These are phyloP conservation scores for Oncorhynchus masou DNA, from an alignment of 2,113 vertebrate species.

Conservation along the genomic window DNA sequence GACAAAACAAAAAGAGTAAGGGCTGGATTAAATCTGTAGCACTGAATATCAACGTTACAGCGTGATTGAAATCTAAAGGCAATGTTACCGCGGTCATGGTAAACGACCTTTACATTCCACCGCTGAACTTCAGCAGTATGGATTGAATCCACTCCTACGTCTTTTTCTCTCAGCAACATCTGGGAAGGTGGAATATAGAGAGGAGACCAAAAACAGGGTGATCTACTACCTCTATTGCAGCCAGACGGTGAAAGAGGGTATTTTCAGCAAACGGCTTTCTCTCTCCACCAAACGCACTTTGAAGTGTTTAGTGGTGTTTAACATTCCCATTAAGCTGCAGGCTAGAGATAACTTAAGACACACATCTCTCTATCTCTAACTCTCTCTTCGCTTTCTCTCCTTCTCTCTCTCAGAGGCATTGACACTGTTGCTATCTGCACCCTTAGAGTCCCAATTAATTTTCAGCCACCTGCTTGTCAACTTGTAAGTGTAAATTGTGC, in stretches of 20 bases:
- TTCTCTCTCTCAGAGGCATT: slow-evolving; percentile 28
- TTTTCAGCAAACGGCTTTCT: slow-evolving; percentile 23
- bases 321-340: slow-evolving; percentile 55
- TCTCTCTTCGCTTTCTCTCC: slow-evolving; percentile 34
- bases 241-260: slow-evolving; percentile 41
- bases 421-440: slow-evolving; percentile 57
- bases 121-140: no score
- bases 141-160: neutral
- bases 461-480: slow-evolving; percentile 57
- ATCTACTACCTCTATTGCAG: slow-evolving; percentile 11
- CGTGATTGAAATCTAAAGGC: no score
- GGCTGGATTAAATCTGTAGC: neutral
- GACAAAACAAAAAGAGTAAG: no score
- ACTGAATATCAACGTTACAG: no score
- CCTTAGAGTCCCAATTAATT: slow-evolving; percentile 65
- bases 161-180: slow-evolving; percentile 15
- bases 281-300: slow-evolving; percentile 40
- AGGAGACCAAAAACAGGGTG: neutral
- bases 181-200: neutral
- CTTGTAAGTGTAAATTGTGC: slow-evolving; percentile 55
- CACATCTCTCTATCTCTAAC: slow-evolving; percentile 18
- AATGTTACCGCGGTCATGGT: no score
- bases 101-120: no score
- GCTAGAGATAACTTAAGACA: slow-evolving; percentile 60
- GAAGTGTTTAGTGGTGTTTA: slow-evolving; percentile 61